A percentile compares a stretch with the other conserved stretches of the same genome.
phyloP scores from a whole-genome alignment of 37 sponge, comb jelly and placozoan genomes.

The Petrosia ficiformis region DNA sequence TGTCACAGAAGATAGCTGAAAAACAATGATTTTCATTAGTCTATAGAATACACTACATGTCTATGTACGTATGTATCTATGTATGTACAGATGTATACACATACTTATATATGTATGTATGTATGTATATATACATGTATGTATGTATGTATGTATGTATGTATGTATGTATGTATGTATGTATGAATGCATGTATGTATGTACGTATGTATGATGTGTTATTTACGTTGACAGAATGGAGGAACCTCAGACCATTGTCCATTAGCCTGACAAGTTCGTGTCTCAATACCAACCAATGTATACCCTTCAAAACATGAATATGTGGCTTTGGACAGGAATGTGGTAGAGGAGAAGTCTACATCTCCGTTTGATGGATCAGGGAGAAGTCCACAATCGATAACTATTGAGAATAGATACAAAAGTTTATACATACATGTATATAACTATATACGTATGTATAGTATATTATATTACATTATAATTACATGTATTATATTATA shows the following conservation, averaged over 20 bases:
- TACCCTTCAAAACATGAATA: slow-evolving; percentile 53
- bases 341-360: slow-evolving; percentile 18
- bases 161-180: background rate
- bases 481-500: too few species aligned
- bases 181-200: background rate
- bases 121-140: background rate
- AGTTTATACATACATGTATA: background rate
- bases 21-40: too few species aligned
- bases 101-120: too few species aligned
- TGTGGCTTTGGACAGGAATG: slow-evolving; percentile 14
- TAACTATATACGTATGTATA: background rate
- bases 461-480: too few species aligned
- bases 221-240: slow-evolving; percentile 55
- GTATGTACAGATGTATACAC: too few species aligned
- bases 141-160: background rate
- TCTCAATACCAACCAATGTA: slow-evolving; percentile 18
- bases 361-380: slow-evolving; percentile 32
- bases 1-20: slow-evolving; percentile 18
- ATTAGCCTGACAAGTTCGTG: slow-evolving; percentile 33
- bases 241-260: slow-evolving; percentile 54
- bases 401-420: slow-evolving; percentile 7
- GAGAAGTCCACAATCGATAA: slow-evolving; percentile 47
- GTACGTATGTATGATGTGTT: background rate
- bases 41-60: too few species aligned
- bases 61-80: background rate